Evolutionary conservation across 2,888 invertebrate genomes (phyloP), one percentile per base, ranked within the genome.

Genomic region (Pheosia tremula): DNA sequence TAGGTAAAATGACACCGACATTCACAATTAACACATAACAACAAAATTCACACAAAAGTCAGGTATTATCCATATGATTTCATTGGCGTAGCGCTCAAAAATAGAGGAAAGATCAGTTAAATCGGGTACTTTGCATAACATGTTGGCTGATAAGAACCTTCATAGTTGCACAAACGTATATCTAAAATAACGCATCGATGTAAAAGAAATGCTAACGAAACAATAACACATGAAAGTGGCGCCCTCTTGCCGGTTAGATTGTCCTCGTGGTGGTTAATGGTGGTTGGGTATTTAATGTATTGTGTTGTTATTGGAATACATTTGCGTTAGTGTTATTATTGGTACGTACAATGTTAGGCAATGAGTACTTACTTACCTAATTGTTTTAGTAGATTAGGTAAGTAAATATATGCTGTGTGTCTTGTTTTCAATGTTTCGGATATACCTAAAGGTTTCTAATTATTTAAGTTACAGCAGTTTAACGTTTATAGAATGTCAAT

Each of bases 181-280:
- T 47, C 5, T 47, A n/a, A 9, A n/a, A 47, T 47, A 47, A 59
- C n/a, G n/a, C 47, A 47, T 47, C n/a, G 47, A 11, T 24, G 8
- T 2, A 13, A 24, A 52, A 24, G 13, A 56, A 10, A 50, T 50
- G 5, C 7, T 47, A 47, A 50, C 24, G 24, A 50, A 50, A 50
- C 50, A 50, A 50, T 24, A 50, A 53, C 36, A 53, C 38, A 9
- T 50, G 10, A 24, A 62, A 67, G 76, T 75, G 74, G 74, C 74
- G 71, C 75, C 75, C 66, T 68, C 76, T 75, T 13, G 39, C 56
- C 52, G 54, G 53, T 63, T 64, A 58, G 61, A 24, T 53, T 66
- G 61, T 63, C 67, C 62, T 75, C 72, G 60, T 72, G 65, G 67
- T 50, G 24, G 24, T 24, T 24, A 24, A 24, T 24, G 24, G 24